These are phyloP conservation scores for Trachelus stipa DNA, from an alignment of 2,888 invertebrate genomes.

Conservation along the genomic window DNA sequence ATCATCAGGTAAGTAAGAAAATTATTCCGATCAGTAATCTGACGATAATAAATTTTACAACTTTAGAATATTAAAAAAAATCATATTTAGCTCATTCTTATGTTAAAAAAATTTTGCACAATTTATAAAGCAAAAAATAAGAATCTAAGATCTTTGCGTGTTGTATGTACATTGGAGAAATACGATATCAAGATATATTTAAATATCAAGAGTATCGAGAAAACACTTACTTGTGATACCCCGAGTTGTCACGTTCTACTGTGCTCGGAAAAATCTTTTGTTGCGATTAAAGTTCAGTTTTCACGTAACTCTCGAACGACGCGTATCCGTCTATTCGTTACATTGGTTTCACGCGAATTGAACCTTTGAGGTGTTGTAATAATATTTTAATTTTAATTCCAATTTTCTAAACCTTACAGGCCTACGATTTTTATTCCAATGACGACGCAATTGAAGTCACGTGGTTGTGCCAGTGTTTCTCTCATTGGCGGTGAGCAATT, in stretches of 20 bases:
- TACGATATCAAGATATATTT: conserved; percentile 4
- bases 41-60: not conserved
- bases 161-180: not conserved
- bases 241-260: not conserved
- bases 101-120: not conserved
- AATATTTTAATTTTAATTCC: not conserved
- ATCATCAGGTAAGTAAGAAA: not conserved
- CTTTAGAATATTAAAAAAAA: not conserved
- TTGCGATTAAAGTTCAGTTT: not conserved
- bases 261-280: not conserved
- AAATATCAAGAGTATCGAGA: conserved; percentile 1
- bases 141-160: not conserved
- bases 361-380: not conserved
- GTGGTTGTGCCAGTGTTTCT: not conserved
- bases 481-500: conserved; percentile 1
- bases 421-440: not conserved
- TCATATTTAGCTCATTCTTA: not conserved
- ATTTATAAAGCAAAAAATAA: not conserved
- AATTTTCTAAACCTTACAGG: not conserved
- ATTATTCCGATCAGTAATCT: not conserved
- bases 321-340: not conserved
- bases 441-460: not conserved
- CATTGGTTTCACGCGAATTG: not conserved
- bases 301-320: not conserved
- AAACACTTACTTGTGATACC: not conserved